A percentile compares a stretch with the other conserved stretches of the same genome.
Evolutionary conservation across 2,888 invertebrate species (phyloP).

Genomic region (Cetonia aurata): DNA sequence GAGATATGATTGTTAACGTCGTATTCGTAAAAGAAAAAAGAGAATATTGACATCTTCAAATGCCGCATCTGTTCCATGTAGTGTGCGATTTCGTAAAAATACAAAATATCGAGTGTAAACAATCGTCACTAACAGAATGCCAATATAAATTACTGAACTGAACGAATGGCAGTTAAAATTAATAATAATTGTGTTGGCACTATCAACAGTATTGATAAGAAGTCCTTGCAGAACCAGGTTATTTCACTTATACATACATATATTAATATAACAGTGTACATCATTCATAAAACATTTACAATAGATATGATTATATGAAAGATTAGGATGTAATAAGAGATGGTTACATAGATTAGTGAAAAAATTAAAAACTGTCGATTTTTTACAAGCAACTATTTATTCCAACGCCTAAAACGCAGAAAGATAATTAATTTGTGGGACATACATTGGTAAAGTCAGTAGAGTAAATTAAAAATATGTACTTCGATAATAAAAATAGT

Average conservation of each 20-base stretch:
- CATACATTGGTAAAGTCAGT: no score
- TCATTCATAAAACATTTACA: neutral
- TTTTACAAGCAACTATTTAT: no score
- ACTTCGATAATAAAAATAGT: no score
- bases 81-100: constrained; percentile 23
- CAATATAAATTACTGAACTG: neutral
- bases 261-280: neutral
- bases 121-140: neutral
- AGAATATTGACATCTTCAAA: constrained; percentile 5
- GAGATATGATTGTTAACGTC: constrained; percentile 55
- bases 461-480: no score
- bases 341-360: no score
- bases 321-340: no score
- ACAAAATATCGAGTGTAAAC: neutral
- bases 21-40: constrained; percentile 15
- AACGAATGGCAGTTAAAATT: neutral
- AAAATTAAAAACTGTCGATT: no score
- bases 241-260: neutral
- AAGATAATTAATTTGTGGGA: no score
- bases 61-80: constrained; percentile 17
- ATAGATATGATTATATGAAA: neutral
- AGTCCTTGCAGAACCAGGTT: constrained; percentile 2
- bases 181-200: constrained; percentile 19
- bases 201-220: constrained; percentile 22
- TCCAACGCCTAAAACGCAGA: no score